Evolutionary conservation across 1,140 invertebrate species (phyloP).

Genomic region (Musca vetustissima): DNA sequence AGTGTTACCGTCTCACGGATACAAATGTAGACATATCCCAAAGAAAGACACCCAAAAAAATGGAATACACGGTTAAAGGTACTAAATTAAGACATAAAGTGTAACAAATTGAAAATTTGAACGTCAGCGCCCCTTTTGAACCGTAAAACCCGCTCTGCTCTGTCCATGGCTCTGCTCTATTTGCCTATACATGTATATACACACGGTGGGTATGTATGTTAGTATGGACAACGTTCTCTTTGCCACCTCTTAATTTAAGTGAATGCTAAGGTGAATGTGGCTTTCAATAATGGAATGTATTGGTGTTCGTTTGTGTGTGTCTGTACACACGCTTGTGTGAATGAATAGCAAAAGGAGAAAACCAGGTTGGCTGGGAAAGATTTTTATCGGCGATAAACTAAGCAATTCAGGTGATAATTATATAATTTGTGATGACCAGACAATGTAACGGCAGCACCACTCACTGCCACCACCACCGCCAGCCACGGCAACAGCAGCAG

Average conservation of each 20-base stretch:
- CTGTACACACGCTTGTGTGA: not conserved
- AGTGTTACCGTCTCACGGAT: too few relatives aligned
- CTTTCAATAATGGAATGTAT: not conserved
- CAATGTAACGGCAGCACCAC: not conserved
- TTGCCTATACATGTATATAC: too few relatives aligned
- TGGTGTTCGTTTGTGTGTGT: not conserved
- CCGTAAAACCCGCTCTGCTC: constrained; percentile 6
- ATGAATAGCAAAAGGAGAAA: not conserved
- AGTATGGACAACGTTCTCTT: too few relatives aligned
- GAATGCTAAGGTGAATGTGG: too few relatives aligned
- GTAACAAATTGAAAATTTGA: constrained; percentile 23
- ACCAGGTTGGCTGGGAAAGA: constrained; percentile 15
- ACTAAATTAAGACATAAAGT: constrained; percentile 24
- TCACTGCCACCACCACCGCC: too few relatives aligned
- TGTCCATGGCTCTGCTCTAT: too few relatives aligned
- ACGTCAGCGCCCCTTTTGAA: constrained; percentile 23
- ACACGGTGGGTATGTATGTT: too few relatives aligned
- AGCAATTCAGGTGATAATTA: constrained; percentile 18
- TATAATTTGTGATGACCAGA: constrained; percentile 19
- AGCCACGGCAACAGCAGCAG: too few relatives aligned
- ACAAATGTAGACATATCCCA: too few relatives aligned
- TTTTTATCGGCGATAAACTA: constrained; percentile 14
- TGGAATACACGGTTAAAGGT: not conserved
- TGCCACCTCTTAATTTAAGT: too few relatives aligned
- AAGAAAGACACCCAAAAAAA: too few relatives aligned